Evolutionary conservation across 1,140 invertebrate genomes (phyloP), one percentile per base, ranked within the genome.

Genomic region (Neodiprion virginianus): DNA sequence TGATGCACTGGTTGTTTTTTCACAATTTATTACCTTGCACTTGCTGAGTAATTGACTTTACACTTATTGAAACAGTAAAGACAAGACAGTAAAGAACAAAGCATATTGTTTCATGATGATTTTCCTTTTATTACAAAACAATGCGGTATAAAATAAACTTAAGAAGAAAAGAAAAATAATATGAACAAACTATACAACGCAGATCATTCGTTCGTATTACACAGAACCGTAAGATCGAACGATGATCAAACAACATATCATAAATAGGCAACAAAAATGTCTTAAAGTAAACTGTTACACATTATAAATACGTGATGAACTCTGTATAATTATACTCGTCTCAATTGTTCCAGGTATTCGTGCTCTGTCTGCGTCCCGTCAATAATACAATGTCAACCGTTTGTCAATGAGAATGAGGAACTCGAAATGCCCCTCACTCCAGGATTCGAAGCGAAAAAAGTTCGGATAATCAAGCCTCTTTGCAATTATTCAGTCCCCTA

Each of bases 101-200:
- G n/a, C 28, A 40, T 61, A 61, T 61, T 61, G 53, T 61, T 61
- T 12, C n/a, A 61, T 61, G 53, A 61, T 40, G 5, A 3, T 40
- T 40, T 61, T 14, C 17, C 21, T 80, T 86, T 87, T 87, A 86
- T 86, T 86, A 81, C 10, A 82, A 61, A 61, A 61, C 28, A 40
- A 40, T 40, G 28, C 28, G 28, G 28, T 40, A 40, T 40, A 61
- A 61, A 85, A 83, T 40, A 40, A 40, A 40, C 28, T 40, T 40
- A 40, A 5, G 28, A 40, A 40, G 28, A 40, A 5, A 40, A 81
- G 53, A 61, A 70, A 74, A 75, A 74, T 12, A 69, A 10, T 77
- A 79, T 71, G 83, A 76, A 80, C 81, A 3, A 69, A 69, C 74
- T 82, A 85, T 72, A 71, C 72, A 82, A 81, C 72, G 81, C 79